phyloP scores from a whole-genome alignment of 2,797 vertebrate species.

The Bucorvus abyssinicus region DNA sequence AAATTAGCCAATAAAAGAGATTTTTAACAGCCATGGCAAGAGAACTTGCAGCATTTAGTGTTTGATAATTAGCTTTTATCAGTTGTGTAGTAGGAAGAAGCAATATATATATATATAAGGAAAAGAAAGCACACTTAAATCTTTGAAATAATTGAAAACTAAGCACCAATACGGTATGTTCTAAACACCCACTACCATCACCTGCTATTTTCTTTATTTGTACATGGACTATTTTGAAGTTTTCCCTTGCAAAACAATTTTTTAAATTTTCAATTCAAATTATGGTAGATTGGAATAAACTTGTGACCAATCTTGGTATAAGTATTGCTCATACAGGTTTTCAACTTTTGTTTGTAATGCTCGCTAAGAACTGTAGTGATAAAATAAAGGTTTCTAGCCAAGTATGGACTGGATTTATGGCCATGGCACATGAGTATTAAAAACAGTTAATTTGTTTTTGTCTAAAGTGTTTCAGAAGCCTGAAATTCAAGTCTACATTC shows the following conservation, averaged over 20 bases:
- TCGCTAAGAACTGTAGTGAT: background rate
- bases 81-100: background rate
- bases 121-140: background rate
- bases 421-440: background rate
- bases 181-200: background rate
- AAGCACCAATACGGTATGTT: background rate
- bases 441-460: background rate
- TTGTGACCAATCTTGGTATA: accelerated
- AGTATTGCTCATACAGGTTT: background rate
- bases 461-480: too few relatives aligned
- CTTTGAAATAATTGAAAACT: background rate
- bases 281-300: background rate
- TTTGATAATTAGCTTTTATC: background rate
- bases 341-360: background rate
- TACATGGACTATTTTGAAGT: background rate
- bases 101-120: background rate
- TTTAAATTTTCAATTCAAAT: background rate
- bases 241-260: background rate
- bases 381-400: background rate
- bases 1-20: background rate
- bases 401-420: background rate
- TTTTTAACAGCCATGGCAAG: background rate
- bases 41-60: background rate
- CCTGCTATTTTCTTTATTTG: background rate
- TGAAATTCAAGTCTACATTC: background rate